These are phyloP conservation scores for Orthonychiurus folsomi DNA, from an alignment of 2,888 invertebrate genomes.

Conservation along the genomic window DNA sequence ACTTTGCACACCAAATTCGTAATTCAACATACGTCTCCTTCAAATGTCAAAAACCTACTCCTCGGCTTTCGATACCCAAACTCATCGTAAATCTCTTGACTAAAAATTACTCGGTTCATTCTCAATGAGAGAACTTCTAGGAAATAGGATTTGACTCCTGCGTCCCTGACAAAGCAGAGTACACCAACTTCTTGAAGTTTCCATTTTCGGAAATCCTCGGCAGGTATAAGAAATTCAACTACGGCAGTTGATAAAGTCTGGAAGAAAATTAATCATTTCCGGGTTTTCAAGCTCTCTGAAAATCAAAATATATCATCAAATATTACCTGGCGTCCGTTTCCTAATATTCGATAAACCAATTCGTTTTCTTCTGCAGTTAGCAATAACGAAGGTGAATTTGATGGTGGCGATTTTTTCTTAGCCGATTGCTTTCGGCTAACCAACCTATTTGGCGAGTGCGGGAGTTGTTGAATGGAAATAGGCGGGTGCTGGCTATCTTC, in stretches of 20 bases:
- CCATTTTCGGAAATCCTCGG: constrained; percentile 75
- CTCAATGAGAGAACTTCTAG: constrained; percentile 78
- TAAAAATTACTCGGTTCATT: constrained; percentile 71
- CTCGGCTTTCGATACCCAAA: constrained; percentile 74
- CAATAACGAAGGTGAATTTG: constrained; percentile 51
- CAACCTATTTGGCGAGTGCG: too few species aligned
- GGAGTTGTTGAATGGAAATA: too few species aligned
- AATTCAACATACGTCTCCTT: constrained; percentile 68
- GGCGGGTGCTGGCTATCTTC: not conserved
- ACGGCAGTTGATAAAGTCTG: constrained; percentile 76
- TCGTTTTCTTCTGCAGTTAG: constrained; percentile 69
- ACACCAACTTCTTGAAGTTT: constrained; percentile 76
- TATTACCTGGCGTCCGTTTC: constrained; percentile 73
- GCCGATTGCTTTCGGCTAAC: not conserved
- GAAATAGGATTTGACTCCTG: constrained; percentile 78
- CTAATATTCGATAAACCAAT: constrained; percentile 68
- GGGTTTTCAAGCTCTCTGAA: too few species aligned
- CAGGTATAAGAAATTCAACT: constrained; percentile 75
- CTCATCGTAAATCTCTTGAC: constrained; percentile 86
- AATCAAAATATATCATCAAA: not conserved
- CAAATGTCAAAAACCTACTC: constrained; percentile 81
- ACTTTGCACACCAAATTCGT: too few species aligned
- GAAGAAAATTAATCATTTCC: constrained; percentile 41
- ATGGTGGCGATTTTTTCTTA: constrained; percentile 28
- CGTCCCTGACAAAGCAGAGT: constrained; percentile 84